Conservation (phyloP, 2,797 vertebrate species). For the Dipus sagitta region DNA sequence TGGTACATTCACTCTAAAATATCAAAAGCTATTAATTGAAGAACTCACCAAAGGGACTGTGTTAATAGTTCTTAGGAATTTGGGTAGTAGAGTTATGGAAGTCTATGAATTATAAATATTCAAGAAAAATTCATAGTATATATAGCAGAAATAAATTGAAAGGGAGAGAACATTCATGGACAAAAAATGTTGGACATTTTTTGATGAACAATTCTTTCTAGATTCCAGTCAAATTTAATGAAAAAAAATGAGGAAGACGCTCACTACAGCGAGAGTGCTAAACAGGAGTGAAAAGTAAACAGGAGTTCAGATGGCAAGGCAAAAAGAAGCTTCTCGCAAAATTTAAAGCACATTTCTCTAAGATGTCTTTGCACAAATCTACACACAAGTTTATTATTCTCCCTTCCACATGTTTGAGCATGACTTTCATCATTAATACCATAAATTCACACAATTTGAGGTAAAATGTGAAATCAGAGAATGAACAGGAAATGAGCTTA, state of each 20-base stretch:
- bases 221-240: neutral
- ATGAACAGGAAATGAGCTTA: neutral
- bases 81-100: neutral
- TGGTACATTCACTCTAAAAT: neutral
- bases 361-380: neutral
- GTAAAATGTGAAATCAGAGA: neutral
- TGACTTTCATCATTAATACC: neutral
- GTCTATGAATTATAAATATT: constrained; percentile 4
- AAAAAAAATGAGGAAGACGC: constrained; percentile 4
- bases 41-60: neutral
- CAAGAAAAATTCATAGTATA: neutral
- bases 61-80: neutral
- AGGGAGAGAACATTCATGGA: neutral
- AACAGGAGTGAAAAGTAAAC: constrained; percentile 1
- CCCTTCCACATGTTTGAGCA: constrained; percentile 8
- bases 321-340: neutral
- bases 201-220: neutral
- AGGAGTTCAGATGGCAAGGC: neutral
- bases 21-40: neutral
- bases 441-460: neutral
- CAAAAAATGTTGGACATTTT: neutral
- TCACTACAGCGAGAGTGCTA: neutral
- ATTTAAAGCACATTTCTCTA: neutral
- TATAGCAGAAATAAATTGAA: constrained; percentile 4
- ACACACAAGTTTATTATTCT: neutral